Percentiles rank a stretch among this genome's conserved stretches.
Evolutionary conservation across 2,113 vertebrate genomes (phyloP).

Genomic region (Anarhynchus alexandrinus): DNA sequence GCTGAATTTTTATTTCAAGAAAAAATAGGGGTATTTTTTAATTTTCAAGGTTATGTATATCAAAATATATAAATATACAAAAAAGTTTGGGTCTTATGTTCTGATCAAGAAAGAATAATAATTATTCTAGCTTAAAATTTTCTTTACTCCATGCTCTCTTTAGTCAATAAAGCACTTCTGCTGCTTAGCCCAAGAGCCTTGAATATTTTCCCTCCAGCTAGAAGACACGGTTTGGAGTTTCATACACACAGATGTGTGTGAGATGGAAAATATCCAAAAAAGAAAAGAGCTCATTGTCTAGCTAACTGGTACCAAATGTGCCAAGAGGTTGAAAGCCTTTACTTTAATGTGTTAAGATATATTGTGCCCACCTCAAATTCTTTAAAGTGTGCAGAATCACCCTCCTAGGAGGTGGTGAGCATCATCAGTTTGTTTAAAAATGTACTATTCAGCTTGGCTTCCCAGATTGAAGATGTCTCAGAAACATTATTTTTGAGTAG

Average conservation of each 20-base stretch:
- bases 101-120: not conserved
- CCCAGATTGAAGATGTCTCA: not conserved
- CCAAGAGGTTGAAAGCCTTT: not conserved
- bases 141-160: not conserved
- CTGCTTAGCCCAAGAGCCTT: not conserved
- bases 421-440: not conserved
- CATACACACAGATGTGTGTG: rapidly evolving
- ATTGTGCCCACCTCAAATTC: not conserved
- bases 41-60: not conserved
- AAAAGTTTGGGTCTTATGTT: not conserved
- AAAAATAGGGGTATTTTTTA: not conserved
- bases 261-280: not conserved
- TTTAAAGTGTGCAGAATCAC: not conserved
- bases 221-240: not conserved
- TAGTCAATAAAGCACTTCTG: not conserved
- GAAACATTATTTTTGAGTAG: not conserved
- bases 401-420: not conserved
- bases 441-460: not conserved
- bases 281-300: not conserved
- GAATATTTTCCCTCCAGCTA: not conserved
- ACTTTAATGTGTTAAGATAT: not conserved
- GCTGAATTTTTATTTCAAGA: not conserved
- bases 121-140: not conserved
- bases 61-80: not conserved
- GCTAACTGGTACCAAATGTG: not conserved